Evolutionary conservation across 2,113 vertebrate species (phyloP).

Genomic region (Poecile atricapillus): DNA sequence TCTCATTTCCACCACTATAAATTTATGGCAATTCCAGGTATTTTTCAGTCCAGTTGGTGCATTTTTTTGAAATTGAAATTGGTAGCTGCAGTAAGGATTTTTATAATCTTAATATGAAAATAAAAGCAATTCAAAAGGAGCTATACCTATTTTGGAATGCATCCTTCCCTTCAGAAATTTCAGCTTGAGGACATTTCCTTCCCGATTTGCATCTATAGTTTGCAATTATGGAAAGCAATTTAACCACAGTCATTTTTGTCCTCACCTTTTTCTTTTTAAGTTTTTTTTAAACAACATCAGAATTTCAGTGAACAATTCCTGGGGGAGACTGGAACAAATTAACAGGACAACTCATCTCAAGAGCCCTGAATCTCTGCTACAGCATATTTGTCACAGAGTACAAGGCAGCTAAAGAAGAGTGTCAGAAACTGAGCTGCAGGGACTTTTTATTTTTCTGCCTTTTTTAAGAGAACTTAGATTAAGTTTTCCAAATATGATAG

Average conservation of each 20-base stretch:
- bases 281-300: not conserved
- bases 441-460: not conserved
- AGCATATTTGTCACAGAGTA: not conserved
- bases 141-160: not conserved
- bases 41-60: not conserved
- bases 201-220: not conserved
- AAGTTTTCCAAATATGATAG: not conserved
- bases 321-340: not conserved
- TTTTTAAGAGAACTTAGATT: not conserved
- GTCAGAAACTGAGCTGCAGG: not conserved
- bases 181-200: not conserved
- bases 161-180: not conserved
- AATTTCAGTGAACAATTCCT: not conserved
- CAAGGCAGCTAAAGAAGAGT: not conserved
- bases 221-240: not conserved
- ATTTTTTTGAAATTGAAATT: not conserved
- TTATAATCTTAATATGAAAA: not conserved
- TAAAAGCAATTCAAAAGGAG: not conserved
- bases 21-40: not conserved
- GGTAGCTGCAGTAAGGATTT: not conserved
- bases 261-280: not conserved
- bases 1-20: not conserved
- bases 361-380: not conserved
- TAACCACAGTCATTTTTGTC: not conserved
- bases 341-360: not conserved